Evolutionary conservation across 2,888 invertebrate species (phyloP).

Genomic region (Melitaea athalia): DNA sequence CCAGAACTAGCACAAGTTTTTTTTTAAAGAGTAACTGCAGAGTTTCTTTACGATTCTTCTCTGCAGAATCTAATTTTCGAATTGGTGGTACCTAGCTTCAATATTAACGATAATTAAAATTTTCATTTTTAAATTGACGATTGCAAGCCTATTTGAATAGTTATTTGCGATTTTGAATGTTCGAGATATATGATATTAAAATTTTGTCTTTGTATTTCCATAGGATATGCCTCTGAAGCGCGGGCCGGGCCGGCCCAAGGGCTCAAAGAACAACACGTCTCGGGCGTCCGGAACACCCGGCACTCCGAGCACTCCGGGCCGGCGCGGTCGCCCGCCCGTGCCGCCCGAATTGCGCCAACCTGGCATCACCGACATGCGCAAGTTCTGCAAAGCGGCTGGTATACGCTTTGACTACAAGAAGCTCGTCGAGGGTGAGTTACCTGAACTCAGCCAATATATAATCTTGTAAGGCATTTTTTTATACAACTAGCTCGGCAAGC

Average conservation of each 20-base stretch:
- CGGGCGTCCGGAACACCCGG: slow-evolving; percentile 36
- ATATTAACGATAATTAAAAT: no score
- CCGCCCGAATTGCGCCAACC: slow-evolving; percentile 73
- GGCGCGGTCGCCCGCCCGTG: slow-evolving; percentile 72
- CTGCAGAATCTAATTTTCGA: no score
- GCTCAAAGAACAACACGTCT: slow-evolving; percentile 56
- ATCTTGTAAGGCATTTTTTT: no score
- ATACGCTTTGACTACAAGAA: slow-evolving; percentile 78
- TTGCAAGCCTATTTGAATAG: no score
- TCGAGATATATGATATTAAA: not conserved
- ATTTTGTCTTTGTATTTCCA: not conserved
- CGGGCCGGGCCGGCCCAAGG: slow-evolving; percentile 71
- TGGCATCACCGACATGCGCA: slow-evolving; percentile 79
- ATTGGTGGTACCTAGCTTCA: no score
- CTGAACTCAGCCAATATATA: no score
- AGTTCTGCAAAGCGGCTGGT: slow-evolving; percentile 78
- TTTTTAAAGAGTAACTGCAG: no score
- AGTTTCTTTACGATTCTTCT: no score
- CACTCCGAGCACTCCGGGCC: slow-evolving; percentile 38
- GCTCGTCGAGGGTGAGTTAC: slow-evolving; percentile 67
- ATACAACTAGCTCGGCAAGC: no score
- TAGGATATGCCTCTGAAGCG: slow-evolving; percentile 68
- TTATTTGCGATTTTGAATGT: no score
- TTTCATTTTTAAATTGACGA: no score
- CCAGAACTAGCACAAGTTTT: no score